Evolutionary conservation across 2,888 invertebrate species (phyloP).

Genomic region (Priapulus caudatus): DNA sequence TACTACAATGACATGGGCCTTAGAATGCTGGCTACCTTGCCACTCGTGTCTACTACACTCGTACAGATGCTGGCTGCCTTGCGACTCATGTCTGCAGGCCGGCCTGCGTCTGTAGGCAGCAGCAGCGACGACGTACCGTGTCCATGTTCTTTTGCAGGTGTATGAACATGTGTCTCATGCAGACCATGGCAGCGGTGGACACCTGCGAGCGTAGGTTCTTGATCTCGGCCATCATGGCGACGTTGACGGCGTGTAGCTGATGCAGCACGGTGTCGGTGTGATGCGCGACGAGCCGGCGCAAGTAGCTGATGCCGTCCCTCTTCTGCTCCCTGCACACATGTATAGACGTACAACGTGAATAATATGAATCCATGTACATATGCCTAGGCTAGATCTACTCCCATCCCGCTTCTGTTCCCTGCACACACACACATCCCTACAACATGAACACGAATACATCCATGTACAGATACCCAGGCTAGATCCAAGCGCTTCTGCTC

Average conservation of each 20-base stretch:
- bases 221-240: constrained; percentile 50
- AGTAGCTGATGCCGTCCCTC: constrained; percentile 35
- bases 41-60: too few relatives aligned
- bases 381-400: too few relatives aligned
- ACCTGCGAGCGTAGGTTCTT: constrained; percentile 86
- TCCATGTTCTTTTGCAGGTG: constrained; percentile 45
- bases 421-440: too few relatives aligned
- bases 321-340: constrained; percentile 39
- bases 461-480: too few relatives aligned
- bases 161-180: constrained; percentile 64
- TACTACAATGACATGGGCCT: too few relatives aligned
- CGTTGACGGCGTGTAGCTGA: constrained; percentile 34
- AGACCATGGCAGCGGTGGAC: constrained; percentile 70
- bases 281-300: constrained; percentile 33
- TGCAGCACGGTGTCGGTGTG: constrained; percentile 33
- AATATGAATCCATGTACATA: constrained; percentile 30
- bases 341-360: constrained; percentile 24
- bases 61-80: too few relatives aligned
- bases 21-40: too few relatives aligned
- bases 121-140: constrained; percentile 39
- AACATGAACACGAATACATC: too few relatives aligned
- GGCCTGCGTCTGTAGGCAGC: too few relatives aligned
- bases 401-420: too few relatives aligned
- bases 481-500: too few relatives aligned
- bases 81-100: too few relatives aligned